Conservation (phyloP, 2,113 vertebrate species). For the Macroglossus sobrinus region DNA sequence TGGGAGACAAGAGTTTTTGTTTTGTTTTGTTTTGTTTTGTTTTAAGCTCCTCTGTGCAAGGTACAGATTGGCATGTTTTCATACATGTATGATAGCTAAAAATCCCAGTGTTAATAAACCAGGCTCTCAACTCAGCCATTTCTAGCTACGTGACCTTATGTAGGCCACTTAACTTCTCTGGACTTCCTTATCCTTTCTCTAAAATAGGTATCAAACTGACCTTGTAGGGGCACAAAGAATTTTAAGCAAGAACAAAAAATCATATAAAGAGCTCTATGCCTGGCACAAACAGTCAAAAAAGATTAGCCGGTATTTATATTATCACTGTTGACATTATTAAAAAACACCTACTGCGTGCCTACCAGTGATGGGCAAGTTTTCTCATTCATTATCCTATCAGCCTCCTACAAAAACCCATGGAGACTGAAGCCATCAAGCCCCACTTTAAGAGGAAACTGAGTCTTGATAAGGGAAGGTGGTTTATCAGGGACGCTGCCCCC, state of each 20-base stretch:
- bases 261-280: background rate
- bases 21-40: no score
- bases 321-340: fast-evolving
- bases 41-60: background rate
- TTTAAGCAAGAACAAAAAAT: background rate
- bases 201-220: background rate
- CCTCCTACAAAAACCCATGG: background rate
- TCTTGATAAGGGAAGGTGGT: background rate
- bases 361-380: background rate
- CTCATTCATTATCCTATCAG: background rate
- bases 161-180: background rate
- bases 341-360: background rate
- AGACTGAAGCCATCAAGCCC: fast-evolving
- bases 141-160: background rate
- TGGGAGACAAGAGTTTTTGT: no score
- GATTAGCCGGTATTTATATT: no score
- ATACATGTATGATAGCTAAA: no score
- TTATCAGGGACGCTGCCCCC: background rate
- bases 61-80: background rate
- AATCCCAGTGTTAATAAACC: background rate
- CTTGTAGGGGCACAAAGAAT: background rate
- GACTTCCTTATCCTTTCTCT: background rate
- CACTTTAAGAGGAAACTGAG: background rate
- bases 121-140: background rate
- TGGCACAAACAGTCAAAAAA: background rate